A percentile compares a stretch with the other conserved stretches of the same genome.
Conservation (phyloP, 2,797 vertebrate genomes). For the Poeciliopsis turneri region DNA sequence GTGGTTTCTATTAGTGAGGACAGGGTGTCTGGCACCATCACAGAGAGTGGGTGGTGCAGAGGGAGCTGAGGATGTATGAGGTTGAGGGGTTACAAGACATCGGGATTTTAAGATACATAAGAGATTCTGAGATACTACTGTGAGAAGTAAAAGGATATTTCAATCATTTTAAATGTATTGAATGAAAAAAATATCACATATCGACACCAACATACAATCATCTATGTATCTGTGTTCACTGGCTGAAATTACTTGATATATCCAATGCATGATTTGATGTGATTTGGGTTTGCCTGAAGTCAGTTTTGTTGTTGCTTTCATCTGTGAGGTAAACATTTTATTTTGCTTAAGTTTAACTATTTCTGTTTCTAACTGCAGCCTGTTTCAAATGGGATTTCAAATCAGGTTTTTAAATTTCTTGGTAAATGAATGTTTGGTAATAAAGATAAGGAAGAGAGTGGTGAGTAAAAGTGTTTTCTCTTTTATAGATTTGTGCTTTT, state of each 20-base stretch:
- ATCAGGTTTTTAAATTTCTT: neutral
- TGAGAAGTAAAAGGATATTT: conserved; percentile 41
- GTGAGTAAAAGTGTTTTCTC: neutral
- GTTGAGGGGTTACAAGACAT: conserved; percentile 78
- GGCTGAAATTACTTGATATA: neutral
- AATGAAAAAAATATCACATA: conserved; percentile 5
- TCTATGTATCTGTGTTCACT: neutral
- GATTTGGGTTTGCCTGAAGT: neutral
- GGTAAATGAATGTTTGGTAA: neutral
- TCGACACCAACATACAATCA: conserved; percentile 19
- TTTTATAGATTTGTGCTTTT: neutral
- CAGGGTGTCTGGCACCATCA: conserved; percentile 82
- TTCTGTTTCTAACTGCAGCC: neutral
- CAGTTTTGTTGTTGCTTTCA: neutral
- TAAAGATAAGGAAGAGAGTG: neutral
- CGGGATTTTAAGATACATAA: conserved; percentile 72
- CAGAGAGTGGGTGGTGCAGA: conserved; percentile 76
- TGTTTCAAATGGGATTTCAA: neutral
- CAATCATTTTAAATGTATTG: conserved; percentile 31
- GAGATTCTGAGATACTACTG: conserved; percentile 57
- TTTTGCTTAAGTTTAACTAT: neutral
- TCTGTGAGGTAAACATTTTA: neutral
- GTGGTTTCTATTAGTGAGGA: conserved; percentile 85
- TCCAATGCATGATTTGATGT: neutral
- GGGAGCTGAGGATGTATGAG: conserved; percentile 73